phyloP scores from a whole-genome alignment of 2,113 vertebrate genomes.

The Oncorhynchus masou region DNA sequence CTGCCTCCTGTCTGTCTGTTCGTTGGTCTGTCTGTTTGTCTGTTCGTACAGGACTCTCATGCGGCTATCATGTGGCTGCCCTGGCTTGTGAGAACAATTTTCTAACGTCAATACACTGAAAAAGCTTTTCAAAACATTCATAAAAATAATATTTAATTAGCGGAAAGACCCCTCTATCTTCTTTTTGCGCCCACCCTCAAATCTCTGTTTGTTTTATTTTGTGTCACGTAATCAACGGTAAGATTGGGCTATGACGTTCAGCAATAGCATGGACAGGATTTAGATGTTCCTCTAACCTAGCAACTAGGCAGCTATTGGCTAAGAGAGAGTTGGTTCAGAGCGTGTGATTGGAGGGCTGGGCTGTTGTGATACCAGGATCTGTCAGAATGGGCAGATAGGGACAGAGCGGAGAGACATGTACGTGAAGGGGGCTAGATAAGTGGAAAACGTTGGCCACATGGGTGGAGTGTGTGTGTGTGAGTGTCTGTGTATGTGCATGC shows the following conservation, averaged over 20 bases:
- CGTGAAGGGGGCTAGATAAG: constrained; percentile 28
- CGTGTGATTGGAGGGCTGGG: constrained; percentile 41
- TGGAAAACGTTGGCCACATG: constrained; percentile 31
- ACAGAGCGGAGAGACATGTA: constrained; percentile 27
- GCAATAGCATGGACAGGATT: constrained; percentile 41
- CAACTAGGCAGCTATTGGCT: constrained; percentile 52
- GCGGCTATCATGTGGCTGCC: too few relatives aligned
- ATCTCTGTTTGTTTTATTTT: too few relatives aligned
- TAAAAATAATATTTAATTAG: too few relatives aligned
- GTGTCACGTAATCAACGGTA: neutral
- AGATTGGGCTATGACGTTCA: constrained; percentile 24
- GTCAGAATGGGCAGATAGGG: constrained; percentile 4
- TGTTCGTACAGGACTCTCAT: too few relatives aligned
- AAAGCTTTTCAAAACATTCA: too few relatives aligned
- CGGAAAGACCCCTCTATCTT: too few relatives aligned
- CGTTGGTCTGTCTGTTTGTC: neutral
- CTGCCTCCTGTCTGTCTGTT: neutral
- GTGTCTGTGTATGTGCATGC: neutral
- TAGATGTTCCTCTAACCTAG: constrained; percentile 24
- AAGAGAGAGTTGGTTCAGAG: constrained; percentile 25
- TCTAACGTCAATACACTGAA: too few relatives aligned
- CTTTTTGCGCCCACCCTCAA: too few relatives aligned
- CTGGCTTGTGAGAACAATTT: too few relatives aligned
- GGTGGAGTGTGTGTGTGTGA: neutral
- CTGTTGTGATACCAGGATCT: constrained; percentile 15